phyloP scores from a whole-genome alignment of 2,888 invertebrate species.

The Zeuzera pyrina region DNA sequence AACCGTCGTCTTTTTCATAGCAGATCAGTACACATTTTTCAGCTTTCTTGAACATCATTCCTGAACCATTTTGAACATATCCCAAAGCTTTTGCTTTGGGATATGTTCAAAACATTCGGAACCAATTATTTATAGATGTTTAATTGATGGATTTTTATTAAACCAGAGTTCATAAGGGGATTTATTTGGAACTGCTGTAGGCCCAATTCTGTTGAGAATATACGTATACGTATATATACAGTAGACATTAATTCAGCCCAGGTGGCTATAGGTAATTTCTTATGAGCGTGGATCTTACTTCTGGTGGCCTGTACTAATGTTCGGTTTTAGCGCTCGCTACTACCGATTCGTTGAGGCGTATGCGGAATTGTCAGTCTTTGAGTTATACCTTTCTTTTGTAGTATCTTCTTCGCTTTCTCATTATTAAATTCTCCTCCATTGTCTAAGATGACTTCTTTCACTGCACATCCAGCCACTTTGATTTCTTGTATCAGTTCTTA shows the following conservation, averaged over 20 bases:
- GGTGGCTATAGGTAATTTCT: conserved; percentile 6
- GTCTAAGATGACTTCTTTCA: too few species aligned
- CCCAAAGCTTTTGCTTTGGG: conserved; percentile 9
- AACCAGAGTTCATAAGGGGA: conserved; percentile 24
- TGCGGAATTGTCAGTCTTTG: too few species aligned
- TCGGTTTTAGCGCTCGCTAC: too few species aligned
- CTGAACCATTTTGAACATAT: conserved; percentile 12
- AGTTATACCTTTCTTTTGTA: conserved; percentile 5
- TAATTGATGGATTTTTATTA: conserved; percentile 8
- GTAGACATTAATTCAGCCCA: conserved; percentile 13
- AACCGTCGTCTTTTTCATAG: conserved; percentile 11
- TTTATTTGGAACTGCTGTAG: conserved; percentile 15
- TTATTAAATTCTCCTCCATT: too few species aligned
- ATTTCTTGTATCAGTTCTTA: too few species aligned
- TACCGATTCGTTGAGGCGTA: too few species aligned
- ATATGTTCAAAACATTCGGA: too few species aligned
- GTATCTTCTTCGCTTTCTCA: too few species aligned
- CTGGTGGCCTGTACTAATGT: too few species aligned
- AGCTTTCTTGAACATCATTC: conserved; percentile 12
- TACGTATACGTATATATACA: too few species aligned
- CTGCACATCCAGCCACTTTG: too few species aligned
- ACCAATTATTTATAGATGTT: conserved; percentile 12
- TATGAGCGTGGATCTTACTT: conserved; percentile 8
- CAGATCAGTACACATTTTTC: conserved; percentile 8
- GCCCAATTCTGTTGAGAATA: conserved; percentile 14